phyloP scores from a whole-genome alignment of 1,140 invertebrate species.

The Bactericera cockerelli region DNA sequence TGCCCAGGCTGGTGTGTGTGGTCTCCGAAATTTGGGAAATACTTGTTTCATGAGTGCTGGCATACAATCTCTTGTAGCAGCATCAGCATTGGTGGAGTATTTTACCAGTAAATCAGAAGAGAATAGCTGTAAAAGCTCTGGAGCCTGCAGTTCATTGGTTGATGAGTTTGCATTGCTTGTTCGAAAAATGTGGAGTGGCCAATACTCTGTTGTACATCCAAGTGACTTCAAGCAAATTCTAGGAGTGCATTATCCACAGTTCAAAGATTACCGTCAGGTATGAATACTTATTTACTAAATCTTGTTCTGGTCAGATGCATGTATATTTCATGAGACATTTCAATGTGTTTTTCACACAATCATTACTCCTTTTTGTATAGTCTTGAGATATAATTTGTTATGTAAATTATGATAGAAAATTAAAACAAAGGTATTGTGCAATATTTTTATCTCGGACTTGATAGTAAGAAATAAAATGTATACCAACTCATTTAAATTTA shows the following conservation, averaged over 20 bases:
- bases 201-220: conserved; percentile 38
- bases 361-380: conserved; percentile 1
- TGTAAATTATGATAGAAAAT: not conserved
- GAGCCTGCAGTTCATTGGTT: conserved; percentile 30
- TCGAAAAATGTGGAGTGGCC: conserved; percentile 45
- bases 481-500: too few species aligned
- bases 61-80: conserved; percentile 43
- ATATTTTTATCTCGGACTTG: too few species aligned
- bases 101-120: conserved; percentile 33
- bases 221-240: conserved; percentile 44
- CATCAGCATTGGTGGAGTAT: conserved; percentile 37
- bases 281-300: conserved; percentile 9
- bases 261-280: conserved; percentile 44
- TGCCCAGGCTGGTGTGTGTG: conserved; percentile 39
- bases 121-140: conserved; percentile 26
- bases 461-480: too few species aligned
- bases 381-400: not conserved
- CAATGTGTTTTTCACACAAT: not conserved
- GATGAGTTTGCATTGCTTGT: conserved; percentile 39
- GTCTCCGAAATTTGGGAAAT: conserved; percentile 48
- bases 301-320: conserved; percentile 3
- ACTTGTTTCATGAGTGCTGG: conserved; percentile 59
- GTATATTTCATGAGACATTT: not conserved
- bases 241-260: conserved; percentile 44
- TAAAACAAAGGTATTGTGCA: too few species aligned